phyloP scores from a whole-genome alignment of 2,113 vertebrate genomes.

The Hemichromis elongatus region DNA sequence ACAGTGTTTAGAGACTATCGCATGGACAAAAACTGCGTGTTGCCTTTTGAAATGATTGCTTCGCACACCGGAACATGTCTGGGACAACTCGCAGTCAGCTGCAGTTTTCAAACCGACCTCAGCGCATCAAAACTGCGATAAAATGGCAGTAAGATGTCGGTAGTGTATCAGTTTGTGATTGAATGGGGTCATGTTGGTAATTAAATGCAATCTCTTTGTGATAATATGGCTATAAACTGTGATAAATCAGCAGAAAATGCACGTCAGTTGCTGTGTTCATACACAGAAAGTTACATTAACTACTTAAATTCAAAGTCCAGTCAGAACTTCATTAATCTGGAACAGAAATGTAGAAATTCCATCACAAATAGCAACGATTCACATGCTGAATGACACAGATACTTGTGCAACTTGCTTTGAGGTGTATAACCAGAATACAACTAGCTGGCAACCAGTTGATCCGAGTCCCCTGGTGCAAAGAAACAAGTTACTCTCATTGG shows the following conservation, averaged over 20 bases:
- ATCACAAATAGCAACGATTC: background rate
- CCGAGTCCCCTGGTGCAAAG: background rate
- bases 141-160: background rate
- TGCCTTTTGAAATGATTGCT: background rate
- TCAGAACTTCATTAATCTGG: background rate
- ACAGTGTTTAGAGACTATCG: background rate
- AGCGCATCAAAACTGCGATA: background rate
- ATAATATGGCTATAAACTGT: background rate
- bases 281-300: background rate
- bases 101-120: background rate
- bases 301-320: background rate
- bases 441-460: background rate
- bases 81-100: background rate
- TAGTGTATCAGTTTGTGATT: background rate
- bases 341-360: background rate
- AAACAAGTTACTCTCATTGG: background rate
- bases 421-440: background rate
- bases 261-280: background rate
- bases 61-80: background rate
- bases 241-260: background rate
- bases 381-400: too few relatives aligned
- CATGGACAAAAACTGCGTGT: background rate
- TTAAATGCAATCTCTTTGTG: background rate
- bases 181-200: background rate
- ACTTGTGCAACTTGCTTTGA: accelerated